These are phyloP conservation scores for Lymantria dispar DNA, from an alignment of 2,888 invertebrate species.

Conservation along the genomic window DNA sequence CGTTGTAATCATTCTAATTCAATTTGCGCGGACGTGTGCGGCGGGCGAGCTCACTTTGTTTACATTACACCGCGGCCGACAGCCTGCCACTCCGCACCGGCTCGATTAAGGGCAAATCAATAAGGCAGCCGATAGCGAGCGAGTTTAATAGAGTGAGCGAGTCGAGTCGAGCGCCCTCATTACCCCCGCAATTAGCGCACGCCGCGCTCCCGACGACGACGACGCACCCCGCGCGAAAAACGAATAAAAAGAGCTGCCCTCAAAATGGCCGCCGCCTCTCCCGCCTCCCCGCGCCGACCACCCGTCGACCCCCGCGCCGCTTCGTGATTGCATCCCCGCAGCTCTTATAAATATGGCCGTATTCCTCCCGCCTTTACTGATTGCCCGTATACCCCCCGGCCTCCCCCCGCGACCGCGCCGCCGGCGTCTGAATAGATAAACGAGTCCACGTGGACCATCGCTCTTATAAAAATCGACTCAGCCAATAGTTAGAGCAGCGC, in stretches of 20 bases:
- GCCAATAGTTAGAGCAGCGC: slow-evolving; percentile 56
- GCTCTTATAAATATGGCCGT: slow-evolving; percentile 84
- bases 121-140: slow-evolving; percentile 79
- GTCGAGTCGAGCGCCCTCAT: slow-evolving; percentile 80
- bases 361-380: slow-evolving; percentile 84
- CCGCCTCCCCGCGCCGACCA: slow-evolving; percentile 47
- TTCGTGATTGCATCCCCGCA: slow-evolving; percentile 83
- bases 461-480: slow-evolving; percentile 80
- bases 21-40: slow-evolving; percentile 59
- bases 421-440: slow-evolving; percentile 84
- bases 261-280: slow-evolving; percentile 87
- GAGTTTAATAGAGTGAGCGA: slow-evolving; percentile 81
- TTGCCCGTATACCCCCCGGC: slow-evolving; percentile 83
- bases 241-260: slow-evolving; percentile 86
- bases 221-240: slow-evolving; percentile 82
- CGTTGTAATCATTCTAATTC: slow-evolving; percentile 69
- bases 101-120: slow-evolving; percentile 80
- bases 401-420: slow-evolving; percentile 81
- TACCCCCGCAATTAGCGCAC: slow-evolving; percentile 82
- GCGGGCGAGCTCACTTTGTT: slow-evolving; percentile 57
- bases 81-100: slow-evolving; percentile 57
- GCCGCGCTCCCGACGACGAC: slow-evolving; percentile 76
- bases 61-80: slow-evolving; percentile 57
- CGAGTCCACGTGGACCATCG: slow-evolving; percentile 82
- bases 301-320: slow-evolving; percentile 77